phyloP scores from a whole-genome alignment of 30 jellyfish, hydroid and myxozoan species.

The Mastigias papua region DNA sequence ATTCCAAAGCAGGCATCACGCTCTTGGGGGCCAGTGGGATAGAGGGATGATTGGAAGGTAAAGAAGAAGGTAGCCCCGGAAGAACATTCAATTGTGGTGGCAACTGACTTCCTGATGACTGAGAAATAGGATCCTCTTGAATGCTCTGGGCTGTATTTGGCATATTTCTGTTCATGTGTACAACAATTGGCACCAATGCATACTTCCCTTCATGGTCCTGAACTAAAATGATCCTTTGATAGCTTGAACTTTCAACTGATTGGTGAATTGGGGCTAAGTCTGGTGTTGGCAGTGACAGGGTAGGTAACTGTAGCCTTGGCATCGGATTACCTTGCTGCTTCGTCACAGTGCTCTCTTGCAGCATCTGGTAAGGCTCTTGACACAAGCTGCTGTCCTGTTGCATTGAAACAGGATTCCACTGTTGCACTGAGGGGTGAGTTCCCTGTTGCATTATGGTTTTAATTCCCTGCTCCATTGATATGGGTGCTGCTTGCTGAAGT shows the following conservation, averaged over 20 bases:
- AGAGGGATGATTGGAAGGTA: too few species aligned
- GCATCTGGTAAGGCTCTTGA: not conserved
- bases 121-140: not conserved
- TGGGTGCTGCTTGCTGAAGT: too few species aligned
- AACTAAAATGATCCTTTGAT: constrained; percentile 30
- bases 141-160: not conserved
- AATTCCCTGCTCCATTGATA: too few species aligned
- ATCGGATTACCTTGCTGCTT: not conserved
- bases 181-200: constrained; percentile 37
- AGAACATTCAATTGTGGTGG: not conserved
- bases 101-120: not conserved
- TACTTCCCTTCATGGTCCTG: constrained; percentile 30
- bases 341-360: not conserved
- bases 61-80: too few species aligned
- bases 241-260: not conserved
- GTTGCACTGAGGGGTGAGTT: not conserved
- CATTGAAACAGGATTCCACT: not conserved
- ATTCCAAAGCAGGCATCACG: not conserved
- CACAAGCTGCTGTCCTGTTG: not conserved
- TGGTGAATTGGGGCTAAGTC: not conserved
- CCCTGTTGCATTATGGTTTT: not conserved
- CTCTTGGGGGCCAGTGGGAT: too few species aligned
- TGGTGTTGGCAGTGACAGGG: not conserved
- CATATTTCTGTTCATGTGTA: not conserved
- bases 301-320: not conserved